Conservation (phyloP, 2,888 invertebrate species). For the Apamea sordens region DNA sequence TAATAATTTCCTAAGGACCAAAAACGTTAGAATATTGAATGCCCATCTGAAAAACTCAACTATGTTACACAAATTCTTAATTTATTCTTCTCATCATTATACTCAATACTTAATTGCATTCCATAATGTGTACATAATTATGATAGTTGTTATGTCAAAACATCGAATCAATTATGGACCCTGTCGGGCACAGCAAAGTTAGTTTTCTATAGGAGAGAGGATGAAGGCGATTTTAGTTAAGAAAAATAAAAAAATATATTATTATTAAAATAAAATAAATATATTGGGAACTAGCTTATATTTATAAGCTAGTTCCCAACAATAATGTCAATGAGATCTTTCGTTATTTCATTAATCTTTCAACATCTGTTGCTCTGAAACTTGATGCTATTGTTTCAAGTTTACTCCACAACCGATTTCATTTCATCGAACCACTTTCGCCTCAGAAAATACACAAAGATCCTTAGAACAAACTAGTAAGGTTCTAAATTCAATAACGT, state of each 20-base stretch:
- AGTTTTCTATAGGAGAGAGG: no score
- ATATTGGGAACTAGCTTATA: no score
- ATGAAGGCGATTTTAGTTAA: no score
- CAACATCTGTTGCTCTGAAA: slow-evolving; percentile 84
- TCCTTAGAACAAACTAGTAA: not conserved
- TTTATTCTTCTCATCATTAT: slow-evolving; percentile 27
- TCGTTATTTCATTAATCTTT: slow-evolving; percentile 81
- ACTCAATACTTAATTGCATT: no score
- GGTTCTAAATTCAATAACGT: slow-evolving; percentile 17
- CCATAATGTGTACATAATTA: no score
- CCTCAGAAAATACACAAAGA: slow-evolving; percentile 2
- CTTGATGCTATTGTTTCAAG: slow-evolving; percentile 82
- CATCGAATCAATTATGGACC: no score
- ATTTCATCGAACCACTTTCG: slow-evolving; percentile 35
- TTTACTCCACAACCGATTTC: slow-evolving; percentile 74
- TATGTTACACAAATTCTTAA: not conserved
- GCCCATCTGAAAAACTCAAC: not conserved
- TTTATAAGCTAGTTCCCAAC: slow-evolving; percentile 42
- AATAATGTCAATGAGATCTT: slow-evolving; percentile 49
- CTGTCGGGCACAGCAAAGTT: no score
- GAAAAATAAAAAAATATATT: no score
- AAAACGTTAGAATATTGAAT: not conserved
- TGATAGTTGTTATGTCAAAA: no score
- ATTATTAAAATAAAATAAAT: no score
- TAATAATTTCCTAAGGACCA: not conserved